Evolutionary conservation across 1,140 invertebrate species (phyloP).

Genomic region (Zeugodacus cucurbitae): DNA sequence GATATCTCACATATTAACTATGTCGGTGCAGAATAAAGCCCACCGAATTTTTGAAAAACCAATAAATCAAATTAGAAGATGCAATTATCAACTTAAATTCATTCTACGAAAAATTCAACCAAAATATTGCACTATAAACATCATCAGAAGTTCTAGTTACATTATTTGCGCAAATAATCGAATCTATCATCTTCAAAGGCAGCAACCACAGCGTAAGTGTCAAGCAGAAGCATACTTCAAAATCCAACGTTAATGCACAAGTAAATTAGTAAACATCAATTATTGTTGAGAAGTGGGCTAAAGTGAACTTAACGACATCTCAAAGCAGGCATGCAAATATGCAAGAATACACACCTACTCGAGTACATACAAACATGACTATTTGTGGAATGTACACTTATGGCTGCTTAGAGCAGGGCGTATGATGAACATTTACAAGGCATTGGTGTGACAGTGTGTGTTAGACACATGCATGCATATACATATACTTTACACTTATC

Average conservation of each 20-base stretch:
- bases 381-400: not conserved
- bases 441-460: not conserved
- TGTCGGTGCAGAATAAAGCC: too few relatives aligned
- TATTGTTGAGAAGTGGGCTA: not conserved
- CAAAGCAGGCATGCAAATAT: not conserved
- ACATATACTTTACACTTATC: too few relatives aligned
- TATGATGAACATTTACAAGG: not conserved
- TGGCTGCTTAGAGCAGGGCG: not conserved
- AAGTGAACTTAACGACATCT: constrained; percentile 17
- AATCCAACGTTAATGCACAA: not conserved
- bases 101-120: too few relatives aligned
- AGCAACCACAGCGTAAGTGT: not conserved
- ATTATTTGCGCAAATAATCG: too few relatives aligned
- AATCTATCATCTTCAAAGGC: not conserved
- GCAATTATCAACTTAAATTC: too few relatives aligned
- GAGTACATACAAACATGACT: not conserved
- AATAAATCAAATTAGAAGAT: too few relatives aligned
- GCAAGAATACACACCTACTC: not conserved
- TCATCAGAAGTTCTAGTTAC: too few relatives aligned
- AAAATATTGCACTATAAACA: too few relatives aligned
- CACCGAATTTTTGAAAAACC: too few relatives aligned
- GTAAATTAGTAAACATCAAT: constrained; percentile 19
- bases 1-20: too few relatives aligned
- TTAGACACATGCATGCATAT: not conserved
- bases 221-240: not conserved